phyloP scores from a whole-genome alignment of 2,888 invertebrate genomes.

The Thumatha senex region DNA sequence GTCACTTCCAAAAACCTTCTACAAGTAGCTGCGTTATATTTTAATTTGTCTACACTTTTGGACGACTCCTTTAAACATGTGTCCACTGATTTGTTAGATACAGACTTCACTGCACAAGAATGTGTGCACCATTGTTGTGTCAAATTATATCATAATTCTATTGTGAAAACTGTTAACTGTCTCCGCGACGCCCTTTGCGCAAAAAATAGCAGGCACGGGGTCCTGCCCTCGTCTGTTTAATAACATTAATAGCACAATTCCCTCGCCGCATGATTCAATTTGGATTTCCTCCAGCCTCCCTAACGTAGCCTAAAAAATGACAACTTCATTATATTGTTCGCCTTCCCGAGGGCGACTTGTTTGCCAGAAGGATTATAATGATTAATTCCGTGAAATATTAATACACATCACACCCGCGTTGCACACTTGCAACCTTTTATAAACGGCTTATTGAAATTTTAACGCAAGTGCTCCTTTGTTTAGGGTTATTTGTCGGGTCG shows the following conservation, averaged over 20 bases:
- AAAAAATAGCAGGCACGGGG: constrained; percentile 76
- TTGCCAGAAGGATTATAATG: constrained; percentile 82
- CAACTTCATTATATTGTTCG: constrained; percentile 83
- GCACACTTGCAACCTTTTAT: constrained; percentile 71
- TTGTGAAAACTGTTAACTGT: constrained; percentile 83
- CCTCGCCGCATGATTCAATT: constrained; percentile 87
- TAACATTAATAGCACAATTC: constrained; percentile 87
- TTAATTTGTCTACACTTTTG: no score
- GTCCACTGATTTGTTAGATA: constrained; percentile 13
- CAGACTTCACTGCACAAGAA: constrained; percentile 26
- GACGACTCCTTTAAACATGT: not conserved
- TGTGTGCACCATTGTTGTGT: constrained; percentile 64
- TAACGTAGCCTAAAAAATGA: constrained; percentile 81
- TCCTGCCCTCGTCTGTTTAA: constrained; percentile 85
- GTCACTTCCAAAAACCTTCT: no score
- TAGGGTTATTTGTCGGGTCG: constrained; percentile 50
- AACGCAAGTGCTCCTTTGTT: constrained; percentile 69
- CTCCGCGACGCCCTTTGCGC: constrained; percentile 73
- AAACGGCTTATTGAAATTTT: constrained; percentile 68
- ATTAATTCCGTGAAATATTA: constrained; percentile 83
- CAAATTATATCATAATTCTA: constrained; percentile 83
- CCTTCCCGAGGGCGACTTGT: constrained; percentile 78
- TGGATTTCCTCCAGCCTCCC: constrained; percentile 85
- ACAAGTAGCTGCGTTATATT: no score
- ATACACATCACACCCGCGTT: constrained; percentile 76